phyloP scores from a whole-genome alignment of 2,113 vertebrate genomes.

The Pterophyllum scalare region DNA sequence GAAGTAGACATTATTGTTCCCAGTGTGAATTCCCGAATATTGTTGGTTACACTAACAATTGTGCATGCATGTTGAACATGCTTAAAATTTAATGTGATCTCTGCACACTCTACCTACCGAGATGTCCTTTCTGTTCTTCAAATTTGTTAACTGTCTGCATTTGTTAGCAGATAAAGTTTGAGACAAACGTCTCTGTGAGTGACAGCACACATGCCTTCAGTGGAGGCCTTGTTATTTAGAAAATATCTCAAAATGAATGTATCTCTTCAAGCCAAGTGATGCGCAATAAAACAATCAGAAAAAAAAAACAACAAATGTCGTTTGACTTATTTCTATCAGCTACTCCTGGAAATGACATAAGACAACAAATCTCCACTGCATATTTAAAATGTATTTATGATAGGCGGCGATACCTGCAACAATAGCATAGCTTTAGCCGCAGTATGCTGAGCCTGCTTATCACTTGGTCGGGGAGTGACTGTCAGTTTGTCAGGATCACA shows the following conservation, averaged over 20 bases:
- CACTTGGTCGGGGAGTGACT: not conserved
- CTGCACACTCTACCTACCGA: constrained; percentile 10
- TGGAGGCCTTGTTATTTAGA: constrained; percentile 52
- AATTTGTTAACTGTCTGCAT: constrained; percentile 35
- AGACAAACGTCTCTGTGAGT: constrained; percentile 66
- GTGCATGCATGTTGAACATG: constrained; percentile 47
- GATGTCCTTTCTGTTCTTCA: constrained; percentile 32
- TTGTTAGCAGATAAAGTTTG: constrained; percentile 39
- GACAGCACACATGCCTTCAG: constrained; percentile 58
- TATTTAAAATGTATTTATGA: not conserved
- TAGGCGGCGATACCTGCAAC: not conserved
- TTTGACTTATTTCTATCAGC: not conserved
- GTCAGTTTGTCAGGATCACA: not conserved
- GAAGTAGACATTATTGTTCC: constrained; percentile 25
- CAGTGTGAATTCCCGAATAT: not conserved
- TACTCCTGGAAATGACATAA: not conserved
- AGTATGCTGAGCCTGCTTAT: not conserved
- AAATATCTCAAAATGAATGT: constrained; percentile 65
- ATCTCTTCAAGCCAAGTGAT: constrained; percentile 76
- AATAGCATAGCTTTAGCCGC: not conserved
- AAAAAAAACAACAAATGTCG: constrained; percentile 40
- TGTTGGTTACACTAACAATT: constrained; percentile 21
- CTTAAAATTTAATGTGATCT: constrained; percentile 38
- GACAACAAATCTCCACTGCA: not conserved
- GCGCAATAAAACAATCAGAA: constrained; percentile 78